Evolutionary conservation across 2,797 vertebrate species (phyloP).

Genomic region (Champsocephalus esox): DNA sequence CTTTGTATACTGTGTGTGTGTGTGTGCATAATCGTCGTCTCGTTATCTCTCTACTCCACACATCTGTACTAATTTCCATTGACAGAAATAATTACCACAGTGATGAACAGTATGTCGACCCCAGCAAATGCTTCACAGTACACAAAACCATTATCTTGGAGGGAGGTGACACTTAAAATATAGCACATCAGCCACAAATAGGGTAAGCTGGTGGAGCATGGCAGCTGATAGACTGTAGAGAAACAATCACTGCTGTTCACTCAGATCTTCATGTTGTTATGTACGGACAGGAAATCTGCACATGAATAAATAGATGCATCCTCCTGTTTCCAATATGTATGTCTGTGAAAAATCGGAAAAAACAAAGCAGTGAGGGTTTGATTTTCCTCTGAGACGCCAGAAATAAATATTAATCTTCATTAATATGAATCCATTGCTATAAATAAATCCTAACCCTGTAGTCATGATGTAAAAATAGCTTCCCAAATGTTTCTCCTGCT

Average conservation of each 20-base stretch:
- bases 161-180: constrained; percentile 59
- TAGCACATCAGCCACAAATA: constrained; percentile 59
- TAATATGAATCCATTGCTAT: neutral
- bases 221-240: constrained; percentile 30
- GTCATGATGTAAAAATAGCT: neutral
- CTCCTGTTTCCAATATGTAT: neutral
- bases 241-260: constrained; percentile 35
- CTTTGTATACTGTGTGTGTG: constrained; percentile 25
- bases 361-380: constrained; percentile 1
- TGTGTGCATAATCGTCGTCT: constrained; percentile 26
- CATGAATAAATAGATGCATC: constrained; percentile 5
- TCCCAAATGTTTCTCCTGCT: constrained; percentile 11
- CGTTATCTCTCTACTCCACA: constrained; percentile 63
- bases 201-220: constrained; percentile 33
- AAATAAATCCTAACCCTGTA: neutral
- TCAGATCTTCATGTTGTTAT: neutral
- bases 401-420: constrained; percentile 14
- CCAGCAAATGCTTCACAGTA: constrained; percentile 35
- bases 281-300: constrained; percentile 1
- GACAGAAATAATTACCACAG: constrained; percentile 60
- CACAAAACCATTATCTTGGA: constrained; percentile 53
- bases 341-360: constrained; percentile 12
- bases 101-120: constrained; percentile 37
- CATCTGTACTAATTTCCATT: constrained; percentile 66
- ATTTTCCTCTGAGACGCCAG: constrained; percentile 26